These are phyloP conservation scores for Notothenia coriiceps DNA, from an alignment of 2,113 vertebrate species.

Conservation along the genomic window DNA sequence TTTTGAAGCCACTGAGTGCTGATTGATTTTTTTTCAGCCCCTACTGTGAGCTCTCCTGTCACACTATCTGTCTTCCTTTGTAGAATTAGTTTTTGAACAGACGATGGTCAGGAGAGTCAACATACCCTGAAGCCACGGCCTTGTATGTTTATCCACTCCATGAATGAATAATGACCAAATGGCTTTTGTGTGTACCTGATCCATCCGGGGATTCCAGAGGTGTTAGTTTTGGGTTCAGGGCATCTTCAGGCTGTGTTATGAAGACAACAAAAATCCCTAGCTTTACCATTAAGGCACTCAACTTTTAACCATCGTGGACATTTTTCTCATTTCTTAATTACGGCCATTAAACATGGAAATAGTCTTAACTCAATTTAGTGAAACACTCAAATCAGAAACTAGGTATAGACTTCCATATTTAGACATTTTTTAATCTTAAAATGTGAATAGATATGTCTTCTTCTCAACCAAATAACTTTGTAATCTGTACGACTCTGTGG, in stretches of 20 bases:
- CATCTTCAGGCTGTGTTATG: constrained; percentile 1
- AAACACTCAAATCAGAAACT: no score
- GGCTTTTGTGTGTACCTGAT: neutral
- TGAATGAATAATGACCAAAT: constrained; percentile 45
- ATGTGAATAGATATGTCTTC: constrained; percentile 23
- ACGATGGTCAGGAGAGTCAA: constrained; percentile 21
- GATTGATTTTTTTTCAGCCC: constrained; percentile 37
- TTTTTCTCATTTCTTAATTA: neutral
- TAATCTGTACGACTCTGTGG: neutral
- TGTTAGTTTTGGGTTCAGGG: constrained; percentile 8
- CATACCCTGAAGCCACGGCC: constrained; percentile 19
- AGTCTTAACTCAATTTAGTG: no score
- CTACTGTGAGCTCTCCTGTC: constrained; percentile 35
- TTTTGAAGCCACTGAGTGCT: constrained; percentile 29
- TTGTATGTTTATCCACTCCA: constrained; percentile 23
- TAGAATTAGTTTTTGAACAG: constrained; percentile 26
- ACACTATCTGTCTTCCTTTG: constrained; percentile 34
- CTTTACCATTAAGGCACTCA: neutral
- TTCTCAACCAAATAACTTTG: neutral
- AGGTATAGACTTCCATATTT: constrained; percentile 1
- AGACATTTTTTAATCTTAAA: neutral
- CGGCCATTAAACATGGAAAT: no score
- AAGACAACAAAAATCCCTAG: neutral
- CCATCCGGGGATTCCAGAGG: neutral
- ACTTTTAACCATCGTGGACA: neutral